phyloP scores from a whole-genome alignment of 2,888 invertebrate species.

The Dexiosoma caninum region DNA sequence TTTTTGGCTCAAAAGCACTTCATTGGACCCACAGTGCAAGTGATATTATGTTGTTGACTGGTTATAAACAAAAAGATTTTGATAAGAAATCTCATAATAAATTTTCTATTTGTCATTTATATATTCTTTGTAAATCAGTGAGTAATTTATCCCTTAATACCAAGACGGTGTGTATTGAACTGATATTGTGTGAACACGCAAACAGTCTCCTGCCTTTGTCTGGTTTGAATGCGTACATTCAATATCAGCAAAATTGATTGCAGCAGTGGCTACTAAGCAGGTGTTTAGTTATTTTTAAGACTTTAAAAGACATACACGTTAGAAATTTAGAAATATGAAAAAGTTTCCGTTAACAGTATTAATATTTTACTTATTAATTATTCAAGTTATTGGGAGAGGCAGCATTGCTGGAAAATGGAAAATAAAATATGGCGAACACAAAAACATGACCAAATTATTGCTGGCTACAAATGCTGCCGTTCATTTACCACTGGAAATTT shows the following conservation, averaged over 20 bases:
- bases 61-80: background rate
- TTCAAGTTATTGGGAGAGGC: slow-evolving; percentile 35
- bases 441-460: slow-evolving; percentile 6
- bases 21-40: background rate
- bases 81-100: slow-evolving; percentile 7
- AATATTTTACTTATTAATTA: background rate
- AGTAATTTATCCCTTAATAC: background rate
- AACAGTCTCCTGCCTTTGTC: slow-evolving; percentile 24
- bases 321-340: background rate
- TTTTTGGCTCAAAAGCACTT: too few relatives aligned
- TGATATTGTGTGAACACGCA: background rate
- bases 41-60: background rate
- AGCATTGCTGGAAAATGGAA: slow-evolving; percentile 66
- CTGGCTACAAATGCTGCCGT: slow-evolving; percentile 25
- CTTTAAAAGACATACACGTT: background rate
- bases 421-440: slow-evolving; percentile 56
- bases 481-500: slow-evolving; percentile 59
- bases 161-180: background rate
- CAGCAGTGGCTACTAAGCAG: background rate
- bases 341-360: background rate
- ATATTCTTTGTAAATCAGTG: background rate
- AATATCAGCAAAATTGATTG: background rate
- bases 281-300: slow-evolving; percentile 14
- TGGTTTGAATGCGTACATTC: background rate
- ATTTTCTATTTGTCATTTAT: background rate